phyloP scores from a whole-genome alignment of 2,113 vertebrate species.

The Parus major region DNA sequence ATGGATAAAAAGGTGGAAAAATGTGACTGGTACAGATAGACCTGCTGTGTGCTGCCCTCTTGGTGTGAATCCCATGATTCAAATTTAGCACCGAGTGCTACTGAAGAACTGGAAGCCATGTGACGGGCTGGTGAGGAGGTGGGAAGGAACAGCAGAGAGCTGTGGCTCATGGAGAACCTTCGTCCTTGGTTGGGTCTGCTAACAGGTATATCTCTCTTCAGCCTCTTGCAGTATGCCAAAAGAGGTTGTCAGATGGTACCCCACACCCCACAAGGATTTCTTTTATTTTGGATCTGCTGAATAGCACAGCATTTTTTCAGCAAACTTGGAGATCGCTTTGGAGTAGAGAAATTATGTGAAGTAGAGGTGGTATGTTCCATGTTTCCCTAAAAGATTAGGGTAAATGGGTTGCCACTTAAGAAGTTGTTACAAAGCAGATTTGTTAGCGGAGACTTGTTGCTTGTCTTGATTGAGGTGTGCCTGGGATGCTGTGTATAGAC shows the following conservation, averaged over 20 bases:
- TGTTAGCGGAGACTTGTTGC: not conserved
- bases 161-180: not conserved
- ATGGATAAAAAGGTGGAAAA: not conserved
- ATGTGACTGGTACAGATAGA: not conserved
- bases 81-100: not conserved
- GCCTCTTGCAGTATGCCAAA: fast-evolving
- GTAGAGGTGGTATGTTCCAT: not conserved
- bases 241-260: not conserved
- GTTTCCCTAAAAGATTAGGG: not conserved
- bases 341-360: not conserved
- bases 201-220: not conserved
- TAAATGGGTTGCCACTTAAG: not conserved
- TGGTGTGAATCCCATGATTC: fast-evolving
- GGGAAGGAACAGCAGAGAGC: not conserved
- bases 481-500: fast-evolving
- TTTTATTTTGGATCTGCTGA: not conserved
- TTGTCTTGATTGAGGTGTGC: not conserved
- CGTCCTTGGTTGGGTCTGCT: not conserved
- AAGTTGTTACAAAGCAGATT: not conserved
- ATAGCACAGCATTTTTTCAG: not conserved
- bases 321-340: not conserved
- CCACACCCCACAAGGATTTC: not conserved
- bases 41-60: not conserved
- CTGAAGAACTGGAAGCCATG: fast-evolving
- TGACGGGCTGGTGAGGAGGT: not conserved